Conservation (phyloP, 2,888 invertebrate species). For the Hedya salicella region DNA sequence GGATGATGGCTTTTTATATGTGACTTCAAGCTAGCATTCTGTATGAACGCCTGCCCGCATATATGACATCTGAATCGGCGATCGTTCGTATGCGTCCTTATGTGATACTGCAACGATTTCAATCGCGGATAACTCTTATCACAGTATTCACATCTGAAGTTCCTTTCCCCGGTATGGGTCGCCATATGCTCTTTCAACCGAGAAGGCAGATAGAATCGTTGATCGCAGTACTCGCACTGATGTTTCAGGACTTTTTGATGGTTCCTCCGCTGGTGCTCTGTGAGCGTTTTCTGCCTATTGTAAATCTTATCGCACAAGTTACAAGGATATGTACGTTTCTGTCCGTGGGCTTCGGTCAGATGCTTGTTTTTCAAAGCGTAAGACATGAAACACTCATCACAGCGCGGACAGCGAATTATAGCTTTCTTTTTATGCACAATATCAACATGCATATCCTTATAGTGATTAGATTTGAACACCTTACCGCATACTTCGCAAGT, state of each 20-base stretch:
- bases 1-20: slow-evolving; percentile 86
- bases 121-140: slow-evolving; percentile 86
- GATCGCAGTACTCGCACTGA: slow-evolving; percentile 83
- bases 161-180: slow-evolving; percentile 82
- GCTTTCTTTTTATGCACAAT: slow-evolving; percentile 78
- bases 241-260: slow-evolving; percentile 80
- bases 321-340: slow-evolving; percentile 75
- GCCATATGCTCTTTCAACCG: slow-evolving; percentile 81
- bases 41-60: slow-evolving; percentile 85
- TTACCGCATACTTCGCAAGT: slow-evolving; percentile 82
- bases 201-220: slow-evolving; percentile 79
- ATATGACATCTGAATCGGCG: slow-evolving; percentile 83
- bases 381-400: slow-evolving; percentile 79
- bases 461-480: slow-evolving; percentile 76
- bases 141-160: slow-evolving; percentile 85
- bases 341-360: slow-evolving; percentile 75
- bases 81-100: slow-evolving; percentile 85
- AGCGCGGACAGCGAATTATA: slow-evolving; percentile 73
- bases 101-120: slow-evolving; percentile 85
- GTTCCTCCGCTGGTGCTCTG: slow-evolving; percentile 74
- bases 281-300: slow-evolving; percentile 74
- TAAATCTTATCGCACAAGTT: slow-evolving; percentile 79
- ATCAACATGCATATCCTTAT: slow-evolving; percentile 79
- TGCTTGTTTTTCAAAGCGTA: slow-evolving; percentile 76
- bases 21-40: slow-evolving; percentile 84